Percentiles rank a stretch among this genome's conserved stretches.
phyloP scores from a whole-genome alignment of 2,113 vertebrate species.

The Peucedramus taeniatus region DNA sequence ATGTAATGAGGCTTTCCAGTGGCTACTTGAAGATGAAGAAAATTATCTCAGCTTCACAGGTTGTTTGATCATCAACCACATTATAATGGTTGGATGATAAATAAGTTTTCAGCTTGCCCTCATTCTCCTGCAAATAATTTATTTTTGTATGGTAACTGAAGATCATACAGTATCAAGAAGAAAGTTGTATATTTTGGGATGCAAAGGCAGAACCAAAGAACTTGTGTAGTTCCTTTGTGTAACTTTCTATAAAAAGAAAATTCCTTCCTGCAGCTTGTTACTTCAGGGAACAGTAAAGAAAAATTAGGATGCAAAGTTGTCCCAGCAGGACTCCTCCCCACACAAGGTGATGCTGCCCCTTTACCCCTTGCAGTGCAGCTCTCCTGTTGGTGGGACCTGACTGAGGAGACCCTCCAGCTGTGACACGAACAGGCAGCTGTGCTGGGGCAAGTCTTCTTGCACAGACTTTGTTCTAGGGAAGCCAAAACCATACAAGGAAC shows the following conservation, averaged over 20 bases:
- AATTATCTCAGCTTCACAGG: conserved; percentile 55
- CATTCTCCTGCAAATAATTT: conserved; percentile 23
- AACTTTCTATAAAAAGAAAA: conserved; percentile 3
- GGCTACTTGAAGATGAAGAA: conserved; percentile 61
- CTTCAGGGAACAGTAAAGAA: background rate
- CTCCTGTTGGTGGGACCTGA: background rate
- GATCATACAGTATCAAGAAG: conserved; percentile 15
- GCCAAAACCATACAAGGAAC: fast-evolving
- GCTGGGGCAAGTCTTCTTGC: background rate
- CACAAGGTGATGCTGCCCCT: background rate
- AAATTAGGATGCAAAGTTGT: background rate
- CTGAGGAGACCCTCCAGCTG: background rate
- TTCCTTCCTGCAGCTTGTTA: background rate
- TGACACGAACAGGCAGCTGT: background rate
- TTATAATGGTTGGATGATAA: conserved; percentile 57
- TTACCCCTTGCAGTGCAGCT: background rate
- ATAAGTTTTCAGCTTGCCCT: conserved; percentile 29
- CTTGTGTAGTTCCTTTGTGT: background rate
- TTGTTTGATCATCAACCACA: conserved; percentile 59
- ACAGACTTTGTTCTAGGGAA: background rate
- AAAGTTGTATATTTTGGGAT: conserved; percentile 20
- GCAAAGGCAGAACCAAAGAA: conserved; percentile 18
- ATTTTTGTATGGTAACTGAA: conserved; percentile 27
- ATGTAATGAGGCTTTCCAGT: conserved; percentile 66
- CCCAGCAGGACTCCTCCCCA: background rate